Evolutionary conservation across 2,797 vertebrate genomes (phyloP).

Genomic region (Mormyrops boulengeri): DNA sequence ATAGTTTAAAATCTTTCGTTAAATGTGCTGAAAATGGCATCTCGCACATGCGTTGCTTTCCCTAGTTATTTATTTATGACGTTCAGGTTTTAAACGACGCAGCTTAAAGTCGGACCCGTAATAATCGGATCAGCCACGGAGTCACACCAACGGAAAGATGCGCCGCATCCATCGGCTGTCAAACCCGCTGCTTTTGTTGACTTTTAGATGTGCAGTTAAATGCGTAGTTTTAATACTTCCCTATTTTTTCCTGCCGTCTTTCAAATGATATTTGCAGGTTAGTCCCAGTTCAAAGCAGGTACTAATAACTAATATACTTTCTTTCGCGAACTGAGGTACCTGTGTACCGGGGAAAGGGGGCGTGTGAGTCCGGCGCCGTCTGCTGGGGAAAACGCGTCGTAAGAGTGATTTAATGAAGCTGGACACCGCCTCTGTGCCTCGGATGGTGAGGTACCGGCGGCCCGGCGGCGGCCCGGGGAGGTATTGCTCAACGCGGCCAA

Average conservation of each 20-base stretch:
- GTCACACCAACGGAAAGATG: not conserved
- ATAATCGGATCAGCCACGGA: too few relatives aligned
- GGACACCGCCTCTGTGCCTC: not conserved
- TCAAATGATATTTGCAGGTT: not conserved
- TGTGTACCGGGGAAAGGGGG: not conserved
- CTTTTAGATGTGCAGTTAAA: not conserved
- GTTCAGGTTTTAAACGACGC: not conserved
- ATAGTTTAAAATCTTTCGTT: not conserved
- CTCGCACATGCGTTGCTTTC: not conserved
- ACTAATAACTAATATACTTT: not conserved
- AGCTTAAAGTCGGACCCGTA: not conserved
- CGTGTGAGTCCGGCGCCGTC: not conserved
- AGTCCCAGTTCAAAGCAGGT: not conserved
- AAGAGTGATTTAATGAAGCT: not conserved
- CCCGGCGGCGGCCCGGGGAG: not conserved
- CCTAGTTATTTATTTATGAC: not conserved
- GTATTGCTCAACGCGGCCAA: constrained; percentile 25
- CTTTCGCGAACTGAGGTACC: not conserved
- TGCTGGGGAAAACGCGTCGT: not conserved
- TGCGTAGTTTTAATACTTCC: not conserved
- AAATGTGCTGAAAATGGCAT: not conserved
- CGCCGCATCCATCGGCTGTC: not conserved
- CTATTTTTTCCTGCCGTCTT: not conserved
- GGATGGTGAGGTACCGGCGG: not conserved
- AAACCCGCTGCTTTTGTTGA: not conserved